Conservation (phyloP, 2,888 invertebrate genomes). For the Troglohyphantes excavatus region DNA sequence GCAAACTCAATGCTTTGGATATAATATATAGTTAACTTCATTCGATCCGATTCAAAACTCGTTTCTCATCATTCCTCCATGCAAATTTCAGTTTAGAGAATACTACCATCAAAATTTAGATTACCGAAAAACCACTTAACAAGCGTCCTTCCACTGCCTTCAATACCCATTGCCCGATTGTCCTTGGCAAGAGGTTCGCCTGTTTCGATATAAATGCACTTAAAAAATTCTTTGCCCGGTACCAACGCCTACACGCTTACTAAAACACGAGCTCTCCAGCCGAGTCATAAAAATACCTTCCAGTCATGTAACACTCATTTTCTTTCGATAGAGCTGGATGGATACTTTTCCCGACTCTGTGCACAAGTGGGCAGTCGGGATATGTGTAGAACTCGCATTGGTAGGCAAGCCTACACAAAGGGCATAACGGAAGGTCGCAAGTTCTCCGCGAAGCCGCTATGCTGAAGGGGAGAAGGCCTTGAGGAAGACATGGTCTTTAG, state of each 20-base stretch:
- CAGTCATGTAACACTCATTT: constrained; percentile 22
- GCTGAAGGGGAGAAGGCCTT: background rate
- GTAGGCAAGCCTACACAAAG: constrained; percentile 28
- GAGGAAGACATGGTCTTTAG: background rate
- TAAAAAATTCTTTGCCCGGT: constrained; percentile 25
- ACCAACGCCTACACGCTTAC: constrained; percentile 10
- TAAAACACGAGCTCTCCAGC: background rate
- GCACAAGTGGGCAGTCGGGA: constrained; percentile 26
- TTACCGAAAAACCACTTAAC: too few relatives aligned
- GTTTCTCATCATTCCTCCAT: too few relatives aligned
- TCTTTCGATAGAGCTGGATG: constrained; percentile 13
- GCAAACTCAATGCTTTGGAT: too few relatives aligned
- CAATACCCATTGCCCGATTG: background rate
- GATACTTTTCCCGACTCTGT: constrained; percentile 9
- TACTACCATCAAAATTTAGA: too few relatives aligned
- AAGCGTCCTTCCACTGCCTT: too few relatives aligned
- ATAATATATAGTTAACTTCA: too few relatives aligned
- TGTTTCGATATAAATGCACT: background rate
- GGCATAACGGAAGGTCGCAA: constrained; percentile 8
- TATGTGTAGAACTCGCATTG: constrained; percentile 12
- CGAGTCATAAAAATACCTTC: constrained; percentile 40
- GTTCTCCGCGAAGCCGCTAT: background rate
- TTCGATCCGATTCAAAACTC: too few relatives aligned
- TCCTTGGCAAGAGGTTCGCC: constrained; percentile 4
- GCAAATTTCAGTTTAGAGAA: too few relatives aligned